Evolutionary conservation across 30 jellyfish, hydroid and myxozoan species (phyloP), one percentile per base, ranked within the genome.

Genomic region (Haliclystus octoradiatus): DNA sequence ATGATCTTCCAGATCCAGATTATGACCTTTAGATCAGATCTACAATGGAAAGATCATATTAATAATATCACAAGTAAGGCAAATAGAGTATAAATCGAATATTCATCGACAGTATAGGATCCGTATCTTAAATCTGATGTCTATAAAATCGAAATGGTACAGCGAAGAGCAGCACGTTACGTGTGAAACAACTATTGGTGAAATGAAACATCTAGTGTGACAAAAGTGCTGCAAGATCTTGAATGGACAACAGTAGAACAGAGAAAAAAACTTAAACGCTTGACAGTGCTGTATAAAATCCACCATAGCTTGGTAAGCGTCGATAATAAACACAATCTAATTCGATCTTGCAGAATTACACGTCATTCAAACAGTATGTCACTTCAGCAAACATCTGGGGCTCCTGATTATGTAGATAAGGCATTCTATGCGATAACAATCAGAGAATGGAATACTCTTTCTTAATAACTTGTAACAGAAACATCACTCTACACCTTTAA

Each of bases 21-120:
- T 31, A 69, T 68, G 14, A 63, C 46, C 29, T 4, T 46, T 12
- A 29, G 23, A 63, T 22, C 25, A 15, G 23, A 63, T 26, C 62
- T 63, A 13, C 24, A 29, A 15, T 63, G 73, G 73, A 63, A 63
- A 22, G 63, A 22, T 61, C 73, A 63, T 29, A 63, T 63, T 9
- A 31, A 63, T 31, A 63, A 63, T 62, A 63, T 63, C 73, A 63
- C 73, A n/a, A 22, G 19, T 63, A 63, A 63, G 29, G 73, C 73
- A 61, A 63, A 63, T 24, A 63, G 57, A 19, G 9, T 19, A 40
- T 40, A 5, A 19, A 19, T 40, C 9, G 57, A 40, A 19, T 40
- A 40, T 40, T 9, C 19, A 19, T 40, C 57, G 57, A 40, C 19
- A 5, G 57, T 40, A 9, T 40, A 19, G 57, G 57, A 40, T 19